These are phyloP conservation scores for Malurus elegans DNA, from an alignment of 2,113 vertebrate genomes.

Conservation along the genomic window DNA sequence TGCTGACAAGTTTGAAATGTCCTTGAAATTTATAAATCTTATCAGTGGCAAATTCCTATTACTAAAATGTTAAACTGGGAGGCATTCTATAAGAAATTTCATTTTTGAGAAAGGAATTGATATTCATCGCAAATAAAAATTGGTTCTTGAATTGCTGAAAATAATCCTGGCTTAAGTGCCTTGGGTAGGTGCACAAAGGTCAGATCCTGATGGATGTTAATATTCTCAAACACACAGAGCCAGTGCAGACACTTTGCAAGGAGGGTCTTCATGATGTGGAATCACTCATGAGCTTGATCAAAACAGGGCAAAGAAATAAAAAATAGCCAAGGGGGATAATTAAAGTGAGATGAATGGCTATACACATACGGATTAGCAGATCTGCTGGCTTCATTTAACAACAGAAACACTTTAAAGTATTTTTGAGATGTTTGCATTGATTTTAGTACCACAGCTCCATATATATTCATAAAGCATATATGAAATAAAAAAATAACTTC, in stretches of 20 bases:
- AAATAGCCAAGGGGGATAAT: neutral
- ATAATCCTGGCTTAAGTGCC: neutral
- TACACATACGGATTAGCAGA: neutral
- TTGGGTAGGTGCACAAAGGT: neutral
- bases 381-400: neutral
- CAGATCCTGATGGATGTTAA: neutral
- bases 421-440: neutral
- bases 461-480: neutral
- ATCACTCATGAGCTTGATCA: neutral
- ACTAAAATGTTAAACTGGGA: neutral
- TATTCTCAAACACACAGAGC: neutral
- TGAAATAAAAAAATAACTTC: neutral
- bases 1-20: neutral
- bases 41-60: neutral
- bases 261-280: neutral
- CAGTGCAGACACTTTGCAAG: neutral
- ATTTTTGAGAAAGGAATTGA: neutral
- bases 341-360: neutral
- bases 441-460: neutral
- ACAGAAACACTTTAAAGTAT: neutral
- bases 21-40: conserved; percentile 3
- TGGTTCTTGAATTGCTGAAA: neutral
- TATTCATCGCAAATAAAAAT: neutral
- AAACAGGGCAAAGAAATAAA: neutral
- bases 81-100: neutral